Evolutionary conservation across 2,888 invertebrate genomes (phyloP).

Genomic region (Slavum lentiscoides): DNA sequence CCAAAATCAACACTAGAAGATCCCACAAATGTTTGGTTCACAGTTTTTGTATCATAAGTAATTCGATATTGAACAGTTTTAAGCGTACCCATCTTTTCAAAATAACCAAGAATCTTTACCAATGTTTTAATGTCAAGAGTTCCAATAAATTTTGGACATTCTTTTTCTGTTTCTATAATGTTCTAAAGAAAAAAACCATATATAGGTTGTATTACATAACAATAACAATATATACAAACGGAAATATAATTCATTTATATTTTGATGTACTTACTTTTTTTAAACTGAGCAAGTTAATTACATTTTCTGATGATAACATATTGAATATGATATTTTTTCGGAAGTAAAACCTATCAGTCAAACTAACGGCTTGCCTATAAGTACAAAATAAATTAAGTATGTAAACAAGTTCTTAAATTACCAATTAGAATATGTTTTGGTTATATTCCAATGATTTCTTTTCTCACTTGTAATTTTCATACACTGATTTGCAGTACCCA

Average conservation of each 20-base stretch:
- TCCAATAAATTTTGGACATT: slow-evolving; percentile 44
- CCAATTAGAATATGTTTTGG: neutral
- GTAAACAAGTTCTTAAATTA: neutral
- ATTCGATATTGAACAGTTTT: slow-evolving; percentile 35
- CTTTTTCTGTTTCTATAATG: slow-evolving; percentile 43
- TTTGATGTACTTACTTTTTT: slow-evolving; percentile 40
- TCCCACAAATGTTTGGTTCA: slow-evolving; percentile 35
- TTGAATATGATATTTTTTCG: slow-evolving; percentile 28
- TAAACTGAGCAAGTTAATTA: slow-evolving; percentile 26
- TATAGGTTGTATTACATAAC: neutral
- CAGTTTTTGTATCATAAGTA: slow-evolving; percentile 39
- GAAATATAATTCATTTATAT: neutral
- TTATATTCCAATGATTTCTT: neutral
- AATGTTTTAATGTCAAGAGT: slow-evolving; percentile 48
- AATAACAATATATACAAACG: neutral
- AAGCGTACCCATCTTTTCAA: slow-evolving; percentile 24
- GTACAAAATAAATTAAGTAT: neutral
- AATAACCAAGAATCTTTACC: slow-evolving; percentile 43
- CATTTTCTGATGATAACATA: slow-evolving; percentile 28
- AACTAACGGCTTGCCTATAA: slow-evolving; percentile 24
- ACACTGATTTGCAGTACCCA: slow-evolving; percentile 28
- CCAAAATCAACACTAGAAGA: slow-evolving; percentile 34
- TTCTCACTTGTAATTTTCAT: slow-evolving; percentile 30
- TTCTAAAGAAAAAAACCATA: slow-evolving; percentile 1
- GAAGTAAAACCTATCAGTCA: slow-evolving; percentile 42